Base-by-base conservation (phyloP, 2,888 invertebrate genomes). In the Sepioteuthis lessoniana region DNA sequence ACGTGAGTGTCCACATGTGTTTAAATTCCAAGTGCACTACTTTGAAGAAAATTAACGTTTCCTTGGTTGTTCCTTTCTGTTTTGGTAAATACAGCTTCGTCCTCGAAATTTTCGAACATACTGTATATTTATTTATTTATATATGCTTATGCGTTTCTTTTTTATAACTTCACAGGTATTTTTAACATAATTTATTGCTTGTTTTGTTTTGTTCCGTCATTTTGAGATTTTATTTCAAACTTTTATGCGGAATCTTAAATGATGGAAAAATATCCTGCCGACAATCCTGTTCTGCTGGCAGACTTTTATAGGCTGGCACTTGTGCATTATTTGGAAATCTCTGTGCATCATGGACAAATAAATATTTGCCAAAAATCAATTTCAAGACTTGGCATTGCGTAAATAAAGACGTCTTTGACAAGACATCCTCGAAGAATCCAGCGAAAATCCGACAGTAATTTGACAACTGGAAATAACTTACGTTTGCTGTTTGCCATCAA, bases 381-480 rank as follows among this genome's bases (percentile, higher is more conserved):
- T 76, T 76, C 76, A 76, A 76, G n/a, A 76, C 76, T 76, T 35
- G 13, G n/a, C n/a, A 76, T 76, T 76, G n/a, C 16, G 13, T n/a
- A 76, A 76, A 76, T n/a, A 76, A 76, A n/a, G n/a, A 76, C n/a
- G n/a, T 4, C 16, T n/a, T n/a, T n/a, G n/a, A 76, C 76, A 76
- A 28, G 28, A 31, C 28, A 28, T 60, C 10, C 10, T 31, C 60
- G 60, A 4, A 60, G n/a, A 10, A 76, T n/a, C 76, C 76, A 13
- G 13, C 16, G n/a, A 35, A 76, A 76, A 35, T 76, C 76, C 76
- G 76, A 76, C 76, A 76, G 76, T 35, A 76, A 76, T 76, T n/a
- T 76, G 76, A 76, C 76, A 76, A 76, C n/a, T 76, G n/a, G 76
- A 76, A 76, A n/a, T 76, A 76, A 76, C n/a, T 76, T 76, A 35